Conservation (phyloP, 2,797 vertebrate genomes). For the Oreonectes daqikongensis region DNA sequence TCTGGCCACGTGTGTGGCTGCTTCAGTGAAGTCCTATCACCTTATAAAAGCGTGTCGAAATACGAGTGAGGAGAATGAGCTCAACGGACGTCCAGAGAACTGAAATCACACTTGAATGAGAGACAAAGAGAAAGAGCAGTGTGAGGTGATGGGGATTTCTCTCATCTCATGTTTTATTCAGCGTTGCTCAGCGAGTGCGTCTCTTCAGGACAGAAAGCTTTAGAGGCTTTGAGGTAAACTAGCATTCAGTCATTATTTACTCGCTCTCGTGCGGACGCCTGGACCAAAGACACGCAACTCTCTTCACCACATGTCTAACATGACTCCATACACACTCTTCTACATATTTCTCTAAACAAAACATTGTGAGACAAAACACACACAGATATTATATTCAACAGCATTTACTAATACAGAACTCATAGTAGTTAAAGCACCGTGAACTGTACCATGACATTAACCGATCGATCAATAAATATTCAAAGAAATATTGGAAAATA, state of each 20-base stretch:
- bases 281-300: too few species aligned
- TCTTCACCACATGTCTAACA: too few species aligned
- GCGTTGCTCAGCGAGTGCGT: constrained; percentile 39
- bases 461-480: too few species aligned
- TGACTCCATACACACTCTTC: too few species aligned
- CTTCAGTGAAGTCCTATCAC: constrained; percentile 16
- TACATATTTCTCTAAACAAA: background rate
- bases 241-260: background rate
- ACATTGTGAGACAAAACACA: too few species aligned
- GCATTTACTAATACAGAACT: too few species aligned
- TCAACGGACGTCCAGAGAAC: constrained; percentile 27
- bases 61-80: constrained; percentile 18
- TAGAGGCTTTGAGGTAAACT: constrained; percentile 9
- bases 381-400: too few species aligned
- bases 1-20: background rate
- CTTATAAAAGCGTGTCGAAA: constrained; percentile 40
- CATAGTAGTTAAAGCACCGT: too few species aligned
- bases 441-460: too few species aligned
- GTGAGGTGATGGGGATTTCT: constrained; percentile 41
- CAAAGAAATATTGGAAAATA: too few species aligned
- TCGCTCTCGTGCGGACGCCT: background rate
- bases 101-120: constrained; percentile 21
- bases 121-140: constrained; percentile 33
- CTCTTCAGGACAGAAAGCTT: constrained; percentile 33
- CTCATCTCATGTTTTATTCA: constrained; percentile 63